These are phyloP conservation scores for Polia nebulosa DNA, from an alignment of 2,888 invertebrate species.

Conservation along the genomic window DNA sequence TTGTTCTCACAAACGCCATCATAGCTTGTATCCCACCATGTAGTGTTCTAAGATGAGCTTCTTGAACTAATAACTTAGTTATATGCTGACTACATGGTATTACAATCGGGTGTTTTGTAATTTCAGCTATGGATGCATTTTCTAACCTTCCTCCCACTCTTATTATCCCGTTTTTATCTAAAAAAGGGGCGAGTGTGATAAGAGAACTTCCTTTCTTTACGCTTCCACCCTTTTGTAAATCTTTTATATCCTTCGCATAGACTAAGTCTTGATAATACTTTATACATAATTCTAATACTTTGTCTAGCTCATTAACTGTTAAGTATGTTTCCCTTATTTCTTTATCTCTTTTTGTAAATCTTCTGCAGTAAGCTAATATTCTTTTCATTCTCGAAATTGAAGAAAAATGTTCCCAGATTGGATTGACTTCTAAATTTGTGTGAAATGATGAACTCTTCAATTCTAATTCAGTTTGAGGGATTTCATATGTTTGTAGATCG, in stretches of 20 bases:
- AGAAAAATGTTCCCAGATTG: neutral
- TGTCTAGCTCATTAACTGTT: neutral
- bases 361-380: neutral
- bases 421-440: neutral
- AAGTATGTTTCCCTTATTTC: slow-evolving; percentile 42
- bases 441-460: neutral
- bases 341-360: slow-evolving; percentile 26
- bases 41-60: slow-evolving; percentile 4
- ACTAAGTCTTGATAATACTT: slow-evolving; percentile 12
- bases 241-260: slow-evolving; percentile 10
- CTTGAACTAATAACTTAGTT: neutral
- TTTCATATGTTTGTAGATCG: neutral
- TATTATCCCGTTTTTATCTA: neutral
- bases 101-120: neutral
- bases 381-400: neutral
- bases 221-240: neutral
- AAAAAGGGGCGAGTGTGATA: slow-evolving; percentile 11
- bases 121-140: neutral
- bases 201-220: slow-evolving; percentile 12
- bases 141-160: neutral
- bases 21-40: slow-evolving; percentile 1
- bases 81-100: neutral
- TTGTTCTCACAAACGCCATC: slow-evolving; percentile 1
- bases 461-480: neutral
- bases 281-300: slow-evolving; percentile 9